Base-by-base conservation (phyloP, 2,888 invertebrate genomes). In the Serripes groenlandicus region DNA sequence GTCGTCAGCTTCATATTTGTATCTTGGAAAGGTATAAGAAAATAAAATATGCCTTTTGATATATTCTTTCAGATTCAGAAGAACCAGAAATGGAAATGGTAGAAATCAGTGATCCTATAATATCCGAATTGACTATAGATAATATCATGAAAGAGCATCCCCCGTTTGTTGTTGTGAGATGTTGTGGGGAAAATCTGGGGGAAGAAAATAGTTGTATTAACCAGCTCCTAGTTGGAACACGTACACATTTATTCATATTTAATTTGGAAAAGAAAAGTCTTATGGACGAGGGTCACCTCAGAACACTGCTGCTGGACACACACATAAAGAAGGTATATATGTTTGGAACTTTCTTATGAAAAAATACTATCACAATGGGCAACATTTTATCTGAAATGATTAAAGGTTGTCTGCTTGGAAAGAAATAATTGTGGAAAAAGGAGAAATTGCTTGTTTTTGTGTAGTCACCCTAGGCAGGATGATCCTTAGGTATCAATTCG, bases 171-270 rank as follows among this genome's bases (percentile, higher is more conserved):
- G 77, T 74, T 56, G 72, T 85, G 30, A 56, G 56, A 21, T 78
- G 80, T 49, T 75, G 70, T 64, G 85, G 85, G n/a, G 69, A 82
- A 32, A 66, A 75, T 21, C 62, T 85, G 0, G 82, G 82, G 49
- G 28, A 26, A n/a, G 71, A 52, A 30, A 34, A 56, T 0, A 49
- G 79, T 64, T 35, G 34, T 56, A 71, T 80, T 21, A 34, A 56
- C 7, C 23, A 64, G 30, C 30, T 85, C 3, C 75, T 74, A 2
- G 26, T 85, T 5, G 56, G 79, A 26, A 60, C 68, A 18, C 37
- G 49, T 28, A 66, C 81, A 32, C 11, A 68, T 15, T 52, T 79
- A 15, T 82, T 75, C 69, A 42, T 79, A 3, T 85, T 82, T 37
- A 71, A 79, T 58, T 37, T 80, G n/a, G 28, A 26, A 32, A 72